Percentiles rank a stretch among this genome's conserved stretches.
These are phyloP conservation scores for Drosophila borborema DNA, from an alignment of 2,888 invertebrate species.

Conservation along the genomic window DNA sequence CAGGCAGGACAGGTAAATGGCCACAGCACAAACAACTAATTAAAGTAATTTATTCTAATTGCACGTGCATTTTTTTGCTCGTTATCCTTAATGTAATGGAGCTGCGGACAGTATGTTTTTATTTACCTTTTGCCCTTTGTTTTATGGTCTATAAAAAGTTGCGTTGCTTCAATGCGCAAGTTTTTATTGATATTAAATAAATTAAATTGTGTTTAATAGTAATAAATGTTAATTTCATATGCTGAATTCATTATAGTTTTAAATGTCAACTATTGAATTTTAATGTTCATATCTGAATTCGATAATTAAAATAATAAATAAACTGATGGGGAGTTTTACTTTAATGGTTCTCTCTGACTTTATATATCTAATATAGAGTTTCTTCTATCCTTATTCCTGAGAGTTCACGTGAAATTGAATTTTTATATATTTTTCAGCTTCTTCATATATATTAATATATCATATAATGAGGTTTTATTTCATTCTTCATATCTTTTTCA, in stretches of 20 bases:
- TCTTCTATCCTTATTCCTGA: too few species aligned
- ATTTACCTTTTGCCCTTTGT: background rate
- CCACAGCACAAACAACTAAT: constrained; percentile 58
- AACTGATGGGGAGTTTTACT: too few species aligned
- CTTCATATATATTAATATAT: background rate
- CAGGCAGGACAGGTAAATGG: constrained; percentile 6
- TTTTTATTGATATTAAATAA: constrained; percentile 5
- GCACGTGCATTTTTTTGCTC: constrained; percentile 41
- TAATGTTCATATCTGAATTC: background rate
- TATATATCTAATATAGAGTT: too few species aligned
- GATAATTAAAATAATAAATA: too few species aligned
- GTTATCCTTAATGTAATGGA: constrained; percentile 37
- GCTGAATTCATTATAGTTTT: background rate
- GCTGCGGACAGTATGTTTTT: constrained; percentile 9
- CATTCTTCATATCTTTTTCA: too few species aligned
- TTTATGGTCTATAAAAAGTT: background rate
- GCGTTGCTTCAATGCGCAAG: background rate
- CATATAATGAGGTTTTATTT: too few species aligned
- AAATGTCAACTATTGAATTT: background rate
- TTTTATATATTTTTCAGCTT: too few species aligned
- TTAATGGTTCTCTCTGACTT: too few species aligned
- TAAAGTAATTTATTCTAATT: constrained; percentile 65
- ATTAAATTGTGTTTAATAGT: background rate
- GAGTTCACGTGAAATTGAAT: too few species aligned
- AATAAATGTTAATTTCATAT: background rate